Base-by-base conservation (phyloP, 2,113 vertebrate species). In the Stictonetta naevosa region DNA sequence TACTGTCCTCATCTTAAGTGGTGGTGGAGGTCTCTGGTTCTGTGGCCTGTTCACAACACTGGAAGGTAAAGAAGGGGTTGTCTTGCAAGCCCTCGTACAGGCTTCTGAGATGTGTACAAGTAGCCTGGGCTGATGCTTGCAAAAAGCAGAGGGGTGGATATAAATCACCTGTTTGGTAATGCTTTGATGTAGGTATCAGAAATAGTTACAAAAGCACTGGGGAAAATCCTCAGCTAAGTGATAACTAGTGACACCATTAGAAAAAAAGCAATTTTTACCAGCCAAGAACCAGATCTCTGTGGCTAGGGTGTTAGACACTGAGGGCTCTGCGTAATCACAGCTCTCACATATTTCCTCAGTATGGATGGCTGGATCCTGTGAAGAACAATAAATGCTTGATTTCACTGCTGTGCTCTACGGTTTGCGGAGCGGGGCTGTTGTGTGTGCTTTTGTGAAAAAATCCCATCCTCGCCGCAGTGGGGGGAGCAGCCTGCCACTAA, bases 381-480 rank as follows among this genome's bases (percentile, higher is more conserved):
- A 38, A 67, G 46, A 81, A 80, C 63, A 79, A 40, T 22, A 60
- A 83, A 46, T 17, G 20, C 44, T 50, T 34, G 63, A 52, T 64
- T 33, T 33, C 56, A 11, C 60, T 86, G 80, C 52, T 48, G 73
- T 40, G 73, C 73, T 68, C 58, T 44, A 5, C 58, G 42, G 42
- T 48, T 80, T 71, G 62, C 55, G 11, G 21, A 38, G 59, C 22
- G 2, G 48, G 33, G 48, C 73, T 1, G 6, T 5, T 28, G 8
- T 21, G 38, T 8, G 34, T 22, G 46, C 33, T 84, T 88, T 55
- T 59, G 64, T 69, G 66, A 62, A 94, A 91, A 86, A 73, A 59
- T 36, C 58, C 81, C 0, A 0, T 40, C 58, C 38, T 81, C 7
- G 1, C 29, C 4, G 2, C 40, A 5, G 66, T 0, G 13, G 3